Evolutionary conservation across 2,113 vertebrate species (phyloP), one percentile per base, ranked within the genome.

Genomic region (Channa argus): DNA sequence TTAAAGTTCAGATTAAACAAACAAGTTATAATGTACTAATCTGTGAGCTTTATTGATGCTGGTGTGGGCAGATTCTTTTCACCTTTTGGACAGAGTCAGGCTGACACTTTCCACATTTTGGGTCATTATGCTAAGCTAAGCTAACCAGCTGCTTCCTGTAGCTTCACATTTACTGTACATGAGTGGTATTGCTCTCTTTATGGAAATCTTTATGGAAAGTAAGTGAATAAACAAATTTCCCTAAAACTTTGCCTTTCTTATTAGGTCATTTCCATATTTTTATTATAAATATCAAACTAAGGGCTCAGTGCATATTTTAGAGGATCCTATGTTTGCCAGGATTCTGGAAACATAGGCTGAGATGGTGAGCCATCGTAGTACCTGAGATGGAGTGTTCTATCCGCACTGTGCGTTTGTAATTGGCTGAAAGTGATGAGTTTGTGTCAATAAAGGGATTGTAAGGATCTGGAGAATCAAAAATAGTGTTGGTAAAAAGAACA

Each of bases 381-480:
- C 95, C 95, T 96, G 95, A 95, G 91, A 89, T 82, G 93, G 94
- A 95, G 90, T 90, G 93, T 89, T 93, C 95, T 92, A 95, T 94
- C 94, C 95, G 94, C 90, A 94, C 88, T 94, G 93, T 90, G 86
- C 92, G 94, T 95, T 95, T 94, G 92, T 93, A 95, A 94, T 94
- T 96, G 93, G 91, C 91, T 93, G 94, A 92, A 94, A 95, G 90
- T 77, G 96, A 94, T 49, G 94, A 93, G 91, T 94, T 95, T 95
- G 95, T 89, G 86, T 95, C 93, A 95, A 89, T 94, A 95, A 96
- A 95, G 83, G 95, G 95, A 95, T 94, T 97, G 94, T 95, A 95
- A 94, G 86, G 94, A 97, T 96, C 95, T 97, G 95, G 89, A 94
- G 94, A 95, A 95, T 89, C 94, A 96, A 93, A 95, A 78, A 95